Evolutionary conservation across 92 coral and sea anemone species (phyloP), one percentile per base, ranked within the genome.

Genomic region (Diadumene lineata): DNA sequence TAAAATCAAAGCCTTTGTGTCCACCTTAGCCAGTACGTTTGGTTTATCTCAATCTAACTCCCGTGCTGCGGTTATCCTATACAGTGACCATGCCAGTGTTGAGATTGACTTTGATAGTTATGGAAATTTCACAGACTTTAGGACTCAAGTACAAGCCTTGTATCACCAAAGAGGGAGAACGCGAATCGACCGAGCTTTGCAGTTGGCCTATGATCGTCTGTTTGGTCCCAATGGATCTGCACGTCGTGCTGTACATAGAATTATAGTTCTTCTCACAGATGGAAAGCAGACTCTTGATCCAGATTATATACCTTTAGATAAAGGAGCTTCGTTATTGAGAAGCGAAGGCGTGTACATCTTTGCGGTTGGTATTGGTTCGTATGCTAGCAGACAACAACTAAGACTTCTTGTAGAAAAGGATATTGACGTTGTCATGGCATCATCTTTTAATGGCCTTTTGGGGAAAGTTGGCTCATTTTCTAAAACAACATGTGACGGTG

Each of bases 11-110:
- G 58, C 69, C 26, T 83, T 90, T 70, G 87, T 90, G 30, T 82
- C 82, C 1, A 76, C 82, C 21, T 72, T 90, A 56, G 89, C 82
- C 0, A 69, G 85, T 48, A 69, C 79, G 64, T 82, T 90, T 31
- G 76, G 76, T 26, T 76, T 90, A 17, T 82, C 86, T 0, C 76
- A 32, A 1, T 69, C 27, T 24, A 75, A 80, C 17, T 79, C 86
- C 30, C 91, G 80, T 11, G 85, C 89, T 7, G 90, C 92, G 11
- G 82, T 86, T 13, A 82, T 90, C 60, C 60, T 90, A 31, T 90
- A 69, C 75, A 90, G 96, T 73, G 77, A 62, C 72, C 56, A 76
- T 11, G 92, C 96, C 2, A 82, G 81, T 44, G 68, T 82, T 43
- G 63, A 80, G 50, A 86, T 86, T 10, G 64, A 80, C 34, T 90